Evolutionary conservation across 2,113 vertebrate genomes (phyloP).

Genomic region (Pionites leucogaster): DNA sequence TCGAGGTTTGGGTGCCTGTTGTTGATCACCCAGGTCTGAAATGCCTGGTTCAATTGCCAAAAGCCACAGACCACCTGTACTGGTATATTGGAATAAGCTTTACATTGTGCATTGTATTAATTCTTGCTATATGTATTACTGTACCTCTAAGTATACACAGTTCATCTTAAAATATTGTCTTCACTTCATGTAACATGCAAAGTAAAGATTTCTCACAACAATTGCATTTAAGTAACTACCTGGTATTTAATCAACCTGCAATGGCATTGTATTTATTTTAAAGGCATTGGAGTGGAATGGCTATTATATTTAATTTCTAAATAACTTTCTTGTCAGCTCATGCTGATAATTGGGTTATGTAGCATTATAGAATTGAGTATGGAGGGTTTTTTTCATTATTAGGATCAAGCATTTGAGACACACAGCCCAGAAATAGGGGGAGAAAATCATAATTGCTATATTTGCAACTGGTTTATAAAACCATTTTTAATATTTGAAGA

Average conservation of each 20-base stretch:
- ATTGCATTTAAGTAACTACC: slow-evolving; percentile 6
- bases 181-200: background rate
- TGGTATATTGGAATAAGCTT: background rate
- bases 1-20: background rate
- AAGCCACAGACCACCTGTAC: background rate
- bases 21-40: background rate
- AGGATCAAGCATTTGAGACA: background rate
- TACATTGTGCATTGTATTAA: background rate
- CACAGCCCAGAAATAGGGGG: background rate
- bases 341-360: background rate
- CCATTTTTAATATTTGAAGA: background rate
- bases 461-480: background rate
- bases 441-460: background rate
- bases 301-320: slow-evolving; percentile 24
- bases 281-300: background rate
- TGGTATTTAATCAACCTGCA: slow-evolving; percentile 2
- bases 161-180: background rate
- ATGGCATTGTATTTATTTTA: background rate
- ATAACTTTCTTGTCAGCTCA: background rate
- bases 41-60: background rate
- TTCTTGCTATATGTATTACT: background rate
- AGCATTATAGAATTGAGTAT: background rate
- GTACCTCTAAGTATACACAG: background rate
- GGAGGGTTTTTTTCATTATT: background rate
- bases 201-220: slow-evolving; percentile 20